phyloP scores from a whole-genome alignment of 2,113 vertebrate genomes.

The Lipotes vexillifer region DNA sequence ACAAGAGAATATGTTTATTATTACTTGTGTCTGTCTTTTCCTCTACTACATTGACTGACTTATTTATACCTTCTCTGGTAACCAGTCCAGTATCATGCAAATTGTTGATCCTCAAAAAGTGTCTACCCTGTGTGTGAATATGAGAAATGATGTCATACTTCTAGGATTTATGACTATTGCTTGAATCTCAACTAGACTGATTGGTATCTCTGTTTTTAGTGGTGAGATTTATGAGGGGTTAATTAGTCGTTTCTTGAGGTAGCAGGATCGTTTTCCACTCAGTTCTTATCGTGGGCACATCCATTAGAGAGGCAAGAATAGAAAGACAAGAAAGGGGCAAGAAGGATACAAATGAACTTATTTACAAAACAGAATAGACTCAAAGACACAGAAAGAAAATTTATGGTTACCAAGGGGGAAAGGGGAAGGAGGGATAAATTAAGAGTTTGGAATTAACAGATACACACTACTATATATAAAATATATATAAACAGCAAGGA shows the following conservation, averaged over 20 bases:
- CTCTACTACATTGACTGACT: background rate
- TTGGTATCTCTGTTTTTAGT: background rate
- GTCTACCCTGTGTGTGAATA: background rate
- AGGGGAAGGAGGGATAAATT: background rate
- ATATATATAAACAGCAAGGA: background rate
- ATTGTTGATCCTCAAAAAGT: background rate
- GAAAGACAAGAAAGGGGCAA: background rate
- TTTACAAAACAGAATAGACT: background rate
- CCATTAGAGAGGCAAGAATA: background rate
- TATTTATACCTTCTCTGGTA: background rate
- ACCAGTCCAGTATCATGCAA: background rate
- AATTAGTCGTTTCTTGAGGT: background rate
- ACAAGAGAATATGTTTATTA: background rate
- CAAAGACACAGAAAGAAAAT: background rate
- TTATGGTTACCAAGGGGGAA: background rate
- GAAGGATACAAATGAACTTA: background rate
- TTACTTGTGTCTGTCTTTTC: background rate
- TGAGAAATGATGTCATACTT: background rate
- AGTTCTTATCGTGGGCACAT: background rate
- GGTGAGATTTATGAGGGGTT: background rate
- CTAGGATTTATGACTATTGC: background rate
- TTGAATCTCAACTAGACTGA: background rate
- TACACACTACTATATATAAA: background rate
- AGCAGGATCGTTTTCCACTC: background rate
- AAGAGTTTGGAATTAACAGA: background rate